A percentile compares a stretch with the other conserved stretches of the same genome.
phyloP scores from a whole-genome alignment of 2,888 invertebrate genomes.

The Drosophila ustulata region DNA sequence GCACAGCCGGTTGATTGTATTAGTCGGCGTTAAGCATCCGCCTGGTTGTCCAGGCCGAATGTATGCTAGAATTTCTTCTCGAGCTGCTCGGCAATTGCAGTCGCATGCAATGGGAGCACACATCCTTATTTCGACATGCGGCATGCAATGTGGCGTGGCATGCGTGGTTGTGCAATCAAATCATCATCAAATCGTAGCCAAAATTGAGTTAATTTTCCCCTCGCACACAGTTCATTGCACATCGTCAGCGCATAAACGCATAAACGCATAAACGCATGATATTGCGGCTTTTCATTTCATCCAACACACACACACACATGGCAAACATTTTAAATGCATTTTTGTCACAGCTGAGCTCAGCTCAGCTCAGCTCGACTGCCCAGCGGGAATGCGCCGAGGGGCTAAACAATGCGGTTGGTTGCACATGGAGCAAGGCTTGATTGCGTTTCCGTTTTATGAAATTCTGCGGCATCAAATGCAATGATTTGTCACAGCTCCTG shows the following conservation, averaged over 20 bases:
- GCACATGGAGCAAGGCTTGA: conserved; percentile 74
- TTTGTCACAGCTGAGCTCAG: conserved; percentile 51
- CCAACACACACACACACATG: conserved; percentile 47
- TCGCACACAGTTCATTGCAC: conserved; percentile 65
- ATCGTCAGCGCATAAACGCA: conserved; percentile 60
- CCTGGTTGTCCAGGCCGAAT: conserved; percentile 15
- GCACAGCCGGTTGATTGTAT: conserved; percentile 22
- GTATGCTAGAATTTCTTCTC: conserved; percentile 35
- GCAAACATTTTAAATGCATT: conserved; percentile 67
- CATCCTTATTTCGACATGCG: conserved; percentile 29
- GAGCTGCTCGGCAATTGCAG: no score
- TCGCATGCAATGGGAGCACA: background rate
- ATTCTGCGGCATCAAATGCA: conserved; percentile 75
- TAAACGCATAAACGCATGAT: conserved; percentile 62
- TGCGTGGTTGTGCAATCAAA: conserved; percentile 61
- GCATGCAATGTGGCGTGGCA: conserved; percentile 23
- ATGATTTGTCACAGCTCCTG: conserved; percentile 73
- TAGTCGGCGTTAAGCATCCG: conserved; percentile 20
- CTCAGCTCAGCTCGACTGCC: background rate
- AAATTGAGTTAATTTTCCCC: conserved; percentile 73
- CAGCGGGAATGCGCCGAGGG: background rate
- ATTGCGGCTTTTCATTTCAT: conserved; percentile 67
- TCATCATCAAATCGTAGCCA: conserved; percentile 76
- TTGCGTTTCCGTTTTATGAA: conserved; percentile 80
- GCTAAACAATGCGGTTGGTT: conserved; percentile 62